Evolutionary conservation across 1,140 invertebrate genomes (phyloP).

Genomic region (Apis dorsata): DNA sequence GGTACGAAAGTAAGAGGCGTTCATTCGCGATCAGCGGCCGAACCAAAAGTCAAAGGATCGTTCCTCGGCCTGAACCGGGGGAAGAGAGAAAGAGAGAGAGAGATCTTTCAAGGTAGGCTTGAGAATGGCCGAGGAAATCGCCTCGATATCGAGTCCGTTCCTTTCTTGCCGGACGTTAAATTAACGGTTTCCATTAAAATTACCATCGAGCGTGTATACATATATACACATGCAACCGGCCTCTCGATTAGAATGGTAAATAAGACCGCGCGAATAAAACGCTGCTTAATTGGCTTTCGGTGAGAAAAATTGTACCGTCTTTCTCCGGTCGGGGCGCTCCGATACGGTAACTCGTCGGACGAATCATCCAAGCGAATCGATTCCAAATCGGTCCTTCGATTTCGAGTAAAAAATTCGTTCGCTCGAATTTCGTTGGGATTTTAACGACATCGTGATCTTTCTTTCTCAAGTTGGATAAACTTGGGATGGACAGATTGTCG

Average conservation of each 20-base stretch:
- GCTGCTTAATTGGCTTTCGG: slow-evolving; percentile 10
- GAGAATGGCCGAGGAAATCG: slow-evolving; percentile 49
- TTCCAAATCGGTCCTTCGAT: too few species aligned
- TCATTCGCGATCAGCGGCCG: slow-evolving; percentile 48
- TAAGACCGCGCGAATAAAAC: slow-evolving; percentile 2
- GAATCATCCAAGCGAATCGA: too few species aligned
- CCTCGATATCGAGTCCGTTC: slow-evolving; percentile 5
- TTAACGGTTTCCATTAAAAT: slow-evolving; percentile 29
- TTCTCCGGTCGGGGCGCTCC: background rate
- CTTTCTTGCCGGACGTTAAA: background rate
- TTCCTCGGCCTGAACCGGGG: background rate
- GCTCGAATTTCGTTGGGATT: too few species aligned
- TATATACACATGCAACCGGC: background rate
- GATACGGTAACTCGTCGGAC: background rate
- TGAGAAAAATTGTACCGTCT: background rate
- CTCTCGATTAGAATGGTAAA: slow-evolving; percentile 28
- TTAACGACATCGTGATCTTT: too few species aligned
- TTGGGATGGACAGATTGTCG: too few species aligned
- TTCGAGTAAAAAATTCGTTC: too few species aligned
- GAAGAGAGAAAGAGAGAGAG: too few species aligned
- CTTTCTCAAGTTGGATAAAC: too few species aligned
- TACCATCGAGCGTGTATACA: background rate
- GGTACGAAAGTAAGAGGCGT: slow-evolving; percentile 71
- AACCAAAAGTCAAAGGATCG: slow-evolving; percentile 61
- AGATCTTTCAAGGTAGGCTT: slow-evolving; percentile 57